Conservation (phyloP, 2,888 invertebrate genomes). For the Anaspis maculata region DNA sequence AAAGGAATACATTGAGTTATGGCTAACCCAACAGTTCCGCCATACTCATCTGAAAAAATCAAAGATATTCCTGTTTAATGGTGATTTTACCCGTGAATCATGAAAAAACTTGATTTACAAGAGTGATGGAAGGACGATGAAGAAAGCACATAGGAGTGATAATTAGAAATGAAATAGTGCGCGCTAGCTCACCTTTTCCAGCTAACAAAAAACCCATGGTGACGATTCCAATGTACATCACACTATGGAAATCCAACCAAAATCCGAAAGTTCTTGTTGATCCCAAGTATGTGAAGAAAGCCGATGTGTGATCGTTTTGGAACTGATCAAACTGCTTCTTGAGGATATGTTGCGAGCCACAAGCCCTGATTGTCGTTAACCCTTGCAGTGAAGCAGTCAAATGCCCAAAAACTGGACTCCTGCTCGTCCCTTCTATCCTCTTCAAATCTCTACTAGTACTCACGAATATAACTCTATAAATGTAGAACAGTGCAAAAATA, state of each 20-base stretch:
- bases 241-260: no score
- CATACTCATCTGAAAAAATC: constrained; percentile 31
- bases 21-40: no score
- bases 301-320: constrained; percentile 57
- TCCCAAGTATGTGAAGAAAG: no score
- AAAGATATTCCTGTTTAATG: neutral
- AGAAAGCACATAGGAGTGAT: no score
- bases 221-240: no score
- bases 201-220: constrained; percentile 43
- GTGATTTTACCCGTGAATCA: neutral
- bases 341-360: constrained; percentile 53
- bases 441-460: constrained; percentile 67
- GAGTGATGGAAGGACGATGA: no score
- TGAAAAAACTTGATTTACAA: no score
- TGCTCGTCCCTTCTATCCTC: constrained; percentile 59
- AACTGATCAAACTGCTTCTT: constrained; percentile 51
- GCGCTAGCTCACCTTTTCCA: constrained; percentile 44
- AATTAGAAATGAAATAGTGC: no score
- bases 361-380: constrained; percentile 63
- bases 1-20: no score
- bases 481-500: constrained; percentile 56
- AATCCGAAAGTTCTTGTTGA: no score
- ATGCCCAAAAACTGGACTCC: constrained; percentile 66
- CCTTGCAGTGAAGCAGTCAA: constrained; percentile 66
- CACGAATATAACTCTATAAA: constrained; percentile 60